Conservation (phyloP, 2,888 invertebrate genomes). For the Nephrotoma flavescens region DNA sequence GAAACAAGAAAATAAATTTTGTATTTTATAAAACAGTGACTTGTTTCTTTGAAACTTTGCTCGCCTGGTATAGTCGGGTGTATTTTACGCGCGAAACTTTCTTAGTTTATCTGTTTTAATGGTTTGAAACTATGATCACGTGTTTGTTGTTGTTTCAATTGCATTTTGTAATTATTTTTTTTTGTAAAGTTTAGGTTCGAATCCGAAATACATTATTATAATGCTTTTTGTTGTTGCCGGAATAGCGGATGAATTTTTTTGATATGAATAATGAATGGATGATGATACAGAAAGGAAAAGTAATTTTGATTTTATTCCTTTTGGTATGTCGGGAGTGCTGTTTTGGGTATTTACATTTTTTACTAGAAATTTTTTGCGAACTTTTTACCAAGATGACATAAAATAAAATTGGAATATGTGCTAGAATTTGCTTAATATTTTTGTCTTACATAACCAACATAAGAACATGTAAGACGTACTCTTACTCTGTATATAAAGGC, state of each 20-base stretch:
- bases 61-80: slow-evolving; percentile 29
- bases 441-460: neutral
- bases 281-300: neutral
- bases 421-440: neutral
- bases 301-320: neutral
- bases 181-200: neutral
- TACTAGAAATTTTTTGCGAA: slow-evolving; percentile 3
- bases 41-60: slow-evolving; percentile 16
- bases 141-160: neutral
- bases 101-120: neutral
- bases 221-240: neutral
- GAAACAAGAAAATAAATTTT: neutral
- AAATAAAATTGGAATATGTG: slow-evolving; percentile 1
- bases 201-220: neutral
- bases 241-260: neutral
- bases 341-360: neutral
- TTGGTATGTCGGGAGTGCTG: neutral
- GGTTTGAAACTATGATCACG: neutral
- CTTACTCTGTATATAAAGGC: neutral
- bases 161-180: neutral
- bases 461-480: neutral
- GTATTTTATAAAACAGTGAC: neutral
- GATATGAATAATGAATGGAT: too few species aligned
- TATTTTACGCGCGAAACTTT: slow-evolving; percentile 31
- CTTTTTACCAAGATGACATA: slow-evolving; percentile 5